These are phyloP conservation scores for Oplegnathus fasciatus DNA, from an alignment of 2,113 vertebrate genomes.

Conservation along the genomic window DNA sequence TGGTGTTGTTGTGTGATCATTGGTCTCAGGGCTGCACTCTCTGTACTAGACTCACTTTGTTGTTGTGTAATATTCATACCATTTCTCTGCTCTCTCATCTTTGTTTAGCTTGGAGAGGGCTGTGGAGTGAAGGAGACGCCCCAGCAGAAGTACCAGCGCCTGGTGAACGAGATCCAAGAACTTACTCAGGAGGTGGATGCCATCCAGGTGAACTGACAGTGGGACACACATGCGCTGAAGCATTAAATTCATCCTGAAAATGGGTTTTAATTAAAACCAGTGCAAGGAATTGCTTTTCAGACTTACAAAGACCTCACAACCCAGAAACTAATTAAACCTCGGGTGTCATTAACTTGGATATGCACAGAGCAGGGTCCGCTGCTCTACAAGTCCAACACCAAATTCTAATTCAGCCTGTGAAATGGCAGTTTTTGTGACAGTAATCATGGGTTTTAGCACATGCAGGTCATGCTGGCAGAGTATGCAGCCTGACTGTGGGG, in stretches of 20 bases:
- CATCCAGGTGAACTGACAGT: constrained; percentile 87
- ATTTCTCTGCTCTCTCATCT: not conserved
- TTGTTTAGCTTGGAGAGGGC: constrained; percentile 90
- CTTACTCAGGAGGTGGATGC: constrained; percentile 92
- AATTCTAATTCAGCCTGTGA: not conserved
- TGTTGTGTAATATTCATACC: constrained; percentile 12
- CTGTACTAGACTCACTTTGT: not conserved
- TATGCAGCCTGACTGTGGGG: not conserved
- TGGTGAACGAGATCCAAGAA: constrained; percentile 95
- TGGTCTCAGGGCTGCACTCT: not conserved
- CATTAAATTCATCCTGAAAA: not conserved
- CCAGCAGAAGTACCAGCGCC: constrained; percentile 95
- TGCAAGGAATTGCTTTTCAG: not conserved
- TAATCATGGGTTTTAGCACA: not conserved
- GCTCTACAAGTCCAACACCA: not conserved
- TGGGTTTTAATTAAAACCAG: constrained; percentile 15
- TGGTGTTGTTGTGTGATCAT: not conserved
- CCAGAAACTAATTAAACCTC: constrained; percentile 25
- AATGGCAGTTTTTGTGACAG: not conserved
- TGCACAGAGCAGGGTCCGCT: not conserved
- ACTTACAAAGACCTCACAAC: not conserved
- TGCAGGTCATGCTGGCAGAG: not conserved
- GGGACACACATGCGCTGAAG: not conserved
- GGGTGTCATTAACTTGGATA: not conserved
- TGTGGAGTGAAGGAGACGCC: constrained; percentile 93